phyloP scores from a whole-genome alignment of 2,797 vertebrate genomes.

The Chromobotia macracanthus region DNA sequence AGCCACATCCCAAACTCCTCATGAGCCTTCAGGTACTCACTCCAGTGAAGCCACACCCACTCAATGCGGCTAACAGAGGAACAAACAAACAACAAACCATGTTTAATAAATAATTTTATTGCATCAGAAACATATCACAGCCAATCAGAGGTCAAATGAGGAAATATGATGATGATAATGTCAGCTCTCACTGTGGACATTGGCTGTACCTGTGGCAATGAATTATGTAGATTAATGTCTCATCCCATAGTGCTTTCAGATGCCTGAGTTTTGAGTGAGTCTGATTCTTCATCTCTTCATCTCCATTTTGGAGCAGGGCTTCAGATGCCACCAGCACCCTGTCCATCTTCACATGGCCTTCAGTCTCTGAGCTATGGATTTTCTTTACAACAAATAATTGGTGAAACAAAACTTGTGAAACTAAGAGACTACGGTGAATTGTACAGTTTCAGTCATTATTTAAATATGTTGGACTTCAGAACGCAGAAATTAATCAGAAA shows the following conservation, averaged over 20 bases:
- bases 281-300: constrained; percentile 79
- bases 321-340: constrained; percentile 80
- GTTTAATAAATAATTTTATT: no score
- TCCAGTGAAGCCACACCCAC: constrained; percentile 98
- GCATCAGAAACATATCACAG: background rate
- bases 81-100: background rate
- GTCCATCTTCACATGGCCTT: constrained; percentile 86
- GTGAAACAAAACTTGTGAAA: no score
- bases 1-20: constrained; percentile 89
- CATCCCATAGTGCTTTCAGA: constrained; percentile 89
- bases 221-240: constrained; percentile 88
- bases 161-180: no score
- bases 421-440: background rate
- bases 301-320: constrained; percentile 77
- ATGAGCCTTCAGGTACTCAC: constrained; percentile 88
- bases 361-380: constrained; percentile 83
- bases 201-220: constrained; percentile 93
- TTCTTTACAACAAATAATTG: constrained; percentile 70
- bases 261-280: constrained; percentile 81
- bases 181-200: background rate
- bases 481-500: background rate
- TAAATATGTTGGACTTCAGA: background rate
- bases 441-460: no score
- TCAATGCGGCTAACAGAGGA: constrained; percentile 86
- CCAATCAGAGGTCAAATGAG: no score